Conservation (phyloP, 2,888 invertebrate genomes). For the Drosophila nr. fundita region DNA sequence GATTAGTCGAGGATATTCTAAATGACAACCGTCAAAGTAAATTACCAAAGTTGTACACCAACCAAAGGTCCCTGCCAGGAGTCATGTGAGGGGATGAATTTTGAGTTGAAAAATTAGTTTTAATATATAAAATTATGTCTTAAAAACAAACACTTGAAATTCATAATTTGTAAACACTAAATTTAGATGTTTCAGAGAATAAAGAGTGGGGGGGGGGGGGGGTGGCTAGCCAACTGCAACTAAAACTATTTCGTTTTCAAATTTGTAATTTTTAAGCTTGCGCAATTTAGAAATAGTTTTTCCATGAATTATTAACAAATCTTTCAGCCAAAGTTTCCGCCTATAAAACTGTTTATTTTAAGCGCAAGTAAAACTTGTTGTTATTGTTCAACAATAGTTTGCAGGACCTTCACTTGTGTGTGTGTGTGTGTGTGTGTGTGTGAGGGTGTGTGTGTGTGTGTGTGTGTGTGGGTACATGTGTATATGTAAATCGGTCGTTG, state of each 20-base stretch:
- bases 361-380: slow-evolving; percentile 47
- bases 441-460: slow-evolving; percentile 17
- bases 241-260: slow-evolving; percentile 37
- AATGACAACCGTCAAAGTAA: background rate
- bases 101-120: background rate
- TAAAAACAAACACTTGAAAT: background rate
- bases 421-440: slow-evolving; percentile 6
- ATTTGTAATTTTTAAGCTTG: slow-evolving; percentile 54
- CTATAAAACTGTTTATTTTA: slow-evolving; percentile 38
- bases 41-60: background rate
- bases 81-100: background rate
- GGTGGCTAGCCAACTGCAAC: background rate
- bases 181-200: background rate
- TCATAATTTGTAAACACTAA: background rate
- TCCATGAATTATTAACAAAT: slow-evolving; percentile 67
- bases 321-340: slow-evolving; percentile 50
- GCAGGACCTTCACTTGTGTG: slow-evolving; percentile 12
- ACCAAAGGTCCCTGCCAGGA: background rate
- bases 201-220: too few relatives aligned
- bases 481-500: slow-evolving; percentile 72
- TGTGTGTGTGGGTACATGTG: background rate
- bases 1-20: background rate
- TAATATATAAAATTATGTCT: background rate
- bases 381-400: slow-evolving; percentile 40
- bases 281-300: slow-evolving; percentile 53